Conservation (phyloP, 2,888 invertebrate genomes). For the Dendrolimus houi region DNA sequence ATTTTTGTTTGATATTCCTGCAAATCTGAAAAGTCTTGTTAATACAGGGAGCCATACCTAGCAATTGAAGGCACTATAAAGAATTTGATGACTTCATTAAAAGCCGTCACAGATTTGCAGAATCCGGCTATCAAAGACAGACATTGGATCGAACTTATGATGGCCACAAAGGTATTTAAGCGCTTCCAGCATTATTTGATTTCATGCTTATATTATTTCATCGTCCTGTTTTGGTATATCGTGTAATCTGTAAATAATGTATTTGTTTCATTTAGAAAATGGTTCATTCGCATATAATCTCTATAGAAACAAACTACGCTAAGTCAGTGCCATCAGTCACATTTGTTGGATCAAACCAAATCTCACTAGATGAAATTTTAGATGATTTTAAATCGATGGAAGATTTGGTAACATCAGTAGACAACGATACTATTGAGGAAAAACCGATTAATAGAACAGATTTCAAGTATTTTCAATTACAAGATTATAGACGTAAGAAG, state of each 20-base stretch:
- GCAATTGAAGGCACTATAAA: slow-evolving; percentile 88
- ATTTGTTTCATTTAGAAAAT: slow-evolving; percentile 45
- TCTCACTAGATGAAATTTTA: slow-evolving; percentile 40
- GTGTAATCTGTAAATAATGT: slow-evolving; percentile 13
- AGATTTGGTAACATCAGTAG: slow-evolving; percentile 21
- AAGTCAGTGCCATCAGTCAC: slow-evolving; percentile 21
- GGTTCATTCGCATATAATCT: slow-evolving; percentile 35
- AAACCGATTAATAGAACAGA: slow-evolving; percentile 7
- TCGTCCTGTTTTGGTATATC: not conserved
- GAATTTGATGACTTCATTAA: slow-evolving; percentile 94
- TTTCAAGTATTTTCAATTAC: slow-evolving; percentile 30
- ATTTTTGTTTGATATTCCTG: not conserved
- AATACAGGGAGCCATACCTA: slow-evolving; percentile 84
- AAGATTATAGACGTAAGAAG: slow-evolving; percentile 51
- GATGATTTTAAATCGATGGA: slow-evolving; percentile 50
- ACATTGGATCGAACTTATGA: slow-evolving; percentile 96
- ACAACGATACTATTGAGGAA: slow-evolving; percentile 9
- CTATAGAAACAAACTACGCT: slow-evolving; percentile 34
- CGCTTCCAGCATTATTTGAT: not conserved
- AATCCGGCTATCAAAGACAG: slow-evolving; percentile 95
- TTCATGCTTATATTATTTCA: slow-evolving; percentile 4
- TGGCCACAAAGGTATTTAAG: slow-evolving; percentile 85
- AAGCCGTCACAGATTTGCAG: slow-evolving; percentile 95
- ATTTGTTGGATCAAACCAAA: slow-evolving; percentile 16
- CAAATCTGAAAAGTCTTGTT: not conserved